phyloP scores from a whole-genome alignment of 2,113 vertebrate genomes.

The Ardeotis arabs region DNA sequence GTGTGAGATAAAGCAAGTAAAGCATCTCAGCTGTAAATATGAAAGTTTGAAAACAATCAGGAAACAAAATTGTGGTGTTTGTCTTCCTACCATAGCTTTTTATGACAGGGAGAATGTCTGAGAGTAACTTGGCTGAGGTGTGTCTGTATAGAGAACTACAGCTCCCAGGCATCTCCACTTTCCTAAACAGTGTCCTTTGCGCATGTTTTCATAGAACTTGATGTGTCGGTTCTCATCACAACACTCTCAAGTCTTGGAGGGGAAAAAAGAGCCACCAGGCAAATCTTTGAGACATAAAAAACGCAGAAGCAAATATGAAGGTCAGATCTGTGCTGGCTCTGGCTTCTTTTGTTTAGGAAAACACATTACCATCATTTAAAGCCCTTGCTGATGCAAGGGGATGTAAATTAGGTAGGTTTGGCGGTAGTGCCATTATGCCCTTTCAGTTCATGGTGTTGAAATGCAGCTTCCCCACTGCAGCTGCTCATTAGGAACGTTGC shows the following conservation, averaged over 20 bases:
- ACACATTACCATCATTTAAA: conserved; percentile 34
- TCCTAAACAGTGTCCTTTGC: neutral
- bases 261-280: neutral
- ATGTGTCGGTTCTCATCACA: neutral
- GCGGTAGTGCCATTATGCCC: conserved; percentile 23
- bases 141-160: neutral
- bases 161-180: neutral
- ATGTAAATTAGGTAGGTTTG: conserved; percentile 65
- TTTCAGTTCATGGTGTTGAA: conserved; percentile 55
- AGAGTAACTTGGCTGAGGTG: neutral
- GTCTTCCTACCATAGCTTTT: neutral
- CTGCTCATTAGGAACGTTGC: conserved; percentile 62
- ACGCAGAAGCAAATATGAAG: conserved; percentile 25
- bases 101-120: neutral
- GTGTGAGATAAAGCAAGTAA: neutral
- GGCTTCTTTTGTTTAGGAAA: conserved; percentile 57
- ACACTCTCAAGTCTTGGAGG: neutral
- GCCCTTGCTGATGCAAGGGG: conserved; percentile 42
- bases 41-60: neutral
- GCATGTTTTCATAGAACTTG: neutral
- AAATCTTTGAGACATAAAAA: neutral
- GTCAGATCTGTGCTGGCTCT: conserved; percentile 1
- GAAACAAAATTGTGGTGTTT: neutral
- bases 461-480: conserved; percentile 66
- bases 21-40: neutral